phyloP scores from a whole-genome alignment of 2,797 vertebrate genomes.

The Chrosomus eos region DNA sequence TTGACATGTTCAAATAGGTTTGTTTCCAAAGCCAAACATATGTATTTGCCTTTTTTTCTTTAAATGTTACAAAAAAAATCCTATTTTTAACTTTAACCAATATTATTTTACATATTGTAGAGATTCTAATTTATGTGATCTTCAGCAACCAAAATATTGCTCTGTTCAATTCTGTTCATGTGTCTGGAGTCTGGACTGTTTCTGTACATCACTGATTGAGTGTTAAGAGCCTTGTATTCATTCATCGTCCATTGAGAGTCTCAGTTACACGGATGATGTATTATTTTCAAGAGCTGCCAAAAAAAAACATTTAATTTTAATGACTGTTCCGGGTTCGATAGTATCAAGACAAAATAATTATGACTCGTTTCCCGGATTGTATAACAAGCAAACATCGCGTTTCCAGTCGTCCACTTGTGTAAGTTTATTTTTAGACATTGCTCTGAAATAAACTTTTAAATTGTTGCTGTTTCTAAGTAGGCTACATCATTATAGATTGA shows the following conservation, averaged over 20 bases:
- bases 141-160: constrained; percentile 58
- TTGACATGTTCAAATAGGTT: constrained; percentile 49
- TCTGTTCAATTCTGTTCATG: constrained; percentile 73
- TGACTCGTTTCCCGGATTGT: background rate
- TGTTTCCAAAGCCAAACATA: constrained; percentile 55
- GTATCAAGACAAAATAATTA: background rate
- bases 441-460: background rate
- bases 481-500: background rate
- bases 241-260: background rate
- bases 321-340: background rate
- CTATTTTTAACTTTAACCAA: constrained; percentile 58
- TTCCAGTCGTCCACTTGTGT: background rate
- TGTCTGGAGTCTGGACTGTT: constrained; percentile 49
- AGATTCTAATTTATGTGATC: constrained; percentile 60
- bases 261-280: background rate
- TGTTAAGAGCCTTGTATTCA: constrained; percentile 8
- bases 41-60: constrained; percentile 53
- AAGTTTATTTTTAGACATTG: background rate
- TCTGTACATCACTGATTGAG: constrained; percentile 11
- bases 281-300: background rate
- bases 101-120: constrained; percentile 60
- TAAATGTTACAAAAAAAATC: constrained; percentile 54
- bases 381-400: background rate
- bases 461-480: background rate
- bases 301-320: background rate